Percentiles rank a stretch among this genome's conserved stretches.
Evolutionary conservation across 2,888 invertebrate genomes (phyloP).

Genomic region (Plutella xylostella): DNA sequence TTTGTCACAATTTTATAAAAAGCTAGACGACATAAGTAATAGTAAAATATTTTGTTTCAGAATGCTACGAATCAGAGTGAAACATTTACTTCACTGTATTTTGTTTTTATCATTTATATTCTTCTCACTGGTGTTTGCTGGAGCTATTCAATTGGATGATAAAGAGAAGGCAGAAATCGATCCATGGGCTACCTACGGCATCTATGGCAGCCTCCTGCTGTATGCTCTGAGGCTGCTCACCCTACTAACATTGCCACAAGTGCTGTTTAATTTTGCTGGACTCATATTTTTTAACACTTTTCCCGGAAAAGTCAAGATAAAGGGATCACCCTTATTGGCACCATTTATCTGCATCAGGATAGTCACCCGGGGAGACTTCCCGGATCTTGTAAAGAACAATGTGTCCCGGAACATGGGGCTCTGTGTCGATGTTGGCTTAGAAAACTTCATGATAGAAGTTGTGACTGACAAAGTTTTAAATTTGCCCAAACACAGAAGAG

Average conservation of each 20-base stretch:
- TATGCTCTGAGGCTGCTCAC: slow-evolving; percentile 85
- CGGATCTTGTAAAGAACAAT: slow-evolving; percentile 89
- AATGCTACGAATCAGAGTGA: slow-evolving; percentile 75
- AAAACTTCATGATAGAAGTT: slow-evolving; percentile 96
- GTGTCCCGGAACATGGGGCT: slow-evolving; percentile 88
- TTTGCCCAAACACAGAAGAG: slow-evolving; percentile 80
- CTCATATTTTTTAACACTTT: slow-evolving; percentile 93
- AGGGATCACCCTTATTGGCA: slow-evolving; percentile 90
- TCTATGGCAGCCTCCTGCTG: slow-evolving; percentile 77
- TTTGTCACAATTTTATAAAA: no score
- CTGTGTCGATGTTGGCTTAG: slow-evolving; percentile 89
- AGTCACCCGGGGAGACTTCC: slow-evolving; percentile 94
- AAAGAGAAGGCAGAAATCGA: slow-evolving; percentile 73
- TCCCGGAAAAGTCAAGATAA: slow-evolving; percentile 88
- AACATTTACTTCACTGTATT: slow-evolving; percentile 85
- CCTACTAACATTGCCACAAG: slow-evolving; percentile 89
- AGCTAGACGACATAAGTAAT: no score
- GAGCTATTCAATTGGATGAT: slow-evolving; percentile 70
- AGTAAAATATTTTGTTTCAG: slow-evolving; percentile 38
- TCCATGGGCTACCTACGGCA: slow-evolving; percentile 87
- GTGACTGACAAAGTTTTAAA: slow-evolving; percentile 91
- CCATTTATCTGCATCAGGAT: slow-evolving; percentile 95
- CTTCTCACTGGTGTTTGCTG: slow-evolving; percentile 77
- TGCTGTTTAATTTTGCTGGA: slow-evolving; percentile 88
- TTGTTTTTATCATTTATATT: slow-evolving; percentile 80